Conservation (phyloP, 2,888 invertebrate genomes). For the Criorhina ranunculi region DNA sequence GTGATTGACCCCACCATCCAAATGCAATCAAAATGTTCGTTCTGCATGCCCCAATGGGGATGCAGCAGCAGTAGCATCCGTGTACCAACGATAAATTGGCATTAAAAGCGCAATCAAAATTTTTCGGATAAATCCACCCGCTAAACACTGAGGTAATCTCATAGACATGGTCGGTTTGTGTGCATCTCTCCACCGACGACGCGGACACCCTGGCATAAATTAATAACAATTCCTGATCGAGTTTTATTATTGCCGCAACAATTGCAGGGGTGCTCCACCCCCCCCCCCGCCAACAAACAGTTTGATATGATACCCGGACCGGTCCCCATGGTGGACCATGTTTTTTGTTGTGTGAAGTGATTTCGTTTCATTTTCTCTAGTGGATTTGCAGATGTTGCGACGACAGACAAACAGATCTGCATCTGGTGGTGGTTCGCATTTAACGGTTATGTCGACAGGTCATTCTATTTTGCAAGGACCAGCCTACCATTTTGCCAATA, state of each 20-base stretch:
- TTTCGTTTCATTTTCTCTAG: constrained; percentile 73
- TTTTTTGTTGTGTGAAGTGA: constrained; percentile 71
- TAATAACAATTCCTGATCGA: constrained; percentile 75
- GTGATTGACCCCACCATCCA: constrained; percentile 50
- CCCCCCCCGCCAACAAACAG: too few relatives aligned
- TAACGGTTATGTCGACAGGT: constrained; percentile 70
- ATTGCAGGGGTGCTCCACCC: too few relatives aligned
- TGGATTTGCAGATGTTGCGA: constrained; percentile 71
- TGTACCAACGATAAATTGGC: constrained; percentile 60
- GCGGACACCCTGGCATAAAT: constrained; percentile 53
- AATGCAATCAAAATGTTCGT: constrained; percentile 50
- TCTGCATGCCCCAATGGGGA: not conserved
- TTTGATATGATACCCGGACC: constrained; percentile 12
- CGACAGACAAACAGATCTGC: constrained; percentile 52
- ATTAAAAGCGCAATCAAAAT: constrained; percentile 75
- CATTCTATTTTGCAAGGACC: constrained; percentile 33
- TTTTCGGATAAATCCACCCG: constrained; percentile 75
- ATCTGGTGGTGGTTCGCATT: constrained; percentile 49
- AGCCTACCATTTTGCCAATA: constrained; percentile 22
- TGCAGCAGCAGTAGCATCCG: not conserved
- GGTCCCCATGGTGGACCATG: constrained; percentile 3
- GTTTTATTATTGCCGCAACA: constrained; percentile 75
- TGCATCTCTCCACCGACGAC: constrained; percentile 28
- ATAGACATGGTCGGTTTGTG: not conserved
- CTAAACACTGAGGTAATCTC: constrained; percentile 74